Percentiles rank a stretch among this genome's conserved stretches.
phyloP scores from a whole-genome alignment of 2,797 vertebrate genomes.

The Melanotaenia pygmaea region DNA sequence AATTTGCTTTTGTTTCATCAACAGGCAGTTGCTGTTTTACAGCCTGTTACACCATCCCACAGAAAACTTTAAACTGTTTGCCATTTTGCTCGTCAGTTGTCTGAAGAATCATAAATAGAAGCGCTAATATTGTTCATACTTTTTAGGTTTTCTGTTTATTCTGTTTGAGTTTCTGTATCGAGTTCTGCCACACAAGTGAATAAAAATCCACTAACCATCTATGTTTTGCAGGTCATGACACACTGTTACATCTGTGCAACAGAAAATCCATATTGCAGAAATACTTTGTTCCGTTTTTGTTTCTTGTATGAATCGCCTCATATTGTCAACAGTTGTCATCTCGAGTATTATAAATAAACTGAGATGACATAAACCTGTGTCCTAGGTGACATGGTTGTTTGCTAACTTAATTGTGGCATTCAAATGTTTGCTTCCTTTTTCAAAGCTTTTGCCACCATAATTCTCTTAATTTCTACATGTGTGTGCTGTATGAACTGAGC shows the following conservation, averaged over 20 bases:
- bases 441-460: background rate
- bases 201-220: slow-evolving; percentile 1
- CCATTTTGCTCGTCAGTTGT: background rate
- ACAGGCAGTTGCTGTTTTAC: slow-evolving; percentile 1
- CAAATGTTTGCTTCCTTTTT: background rate
- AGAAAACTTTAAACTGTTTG: background rate
- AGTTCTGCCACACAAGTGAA: slow-evolving; percentile 27
- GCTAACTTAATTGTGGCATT: slow-evolving; percentile 20
- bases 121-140: slow-evolving; percentile 23
- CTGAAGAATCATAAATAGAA: slow-evolving; percentile 15
- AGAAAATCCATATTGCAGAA: slow-evolving; percentile 16
- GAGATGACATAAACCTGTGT: slow-evolving; percentile 47
- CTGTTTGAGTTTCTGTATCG: slow-evolving; percentile 32
- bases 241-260: slow-evolving; percentile 64
- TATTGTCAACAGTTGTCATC: slow-evolving; percentile 27
- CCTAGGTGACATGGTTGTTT: slow-evolving; percentile 46
- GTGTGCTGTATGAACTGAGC: slow-evolving; percentile 4
- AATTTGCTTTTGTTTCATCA: slow-evolving; percentile 39
- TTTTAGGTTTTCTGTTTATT: slow-evolving; percentile 13
- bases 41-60: background rate
- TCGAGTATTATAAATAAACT: slow-evolving; percentile 56
- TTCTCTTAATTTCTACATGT: background rate
- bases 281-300: slow-evolving; percentile 16
- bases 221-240: slow-evolving; percentile 42
- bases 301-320: slow-evolving; percentile 29